Base-by-base conservation (phyloP, 2,113 vertebrate species). In the Gorsachius goisagi region DNA sequence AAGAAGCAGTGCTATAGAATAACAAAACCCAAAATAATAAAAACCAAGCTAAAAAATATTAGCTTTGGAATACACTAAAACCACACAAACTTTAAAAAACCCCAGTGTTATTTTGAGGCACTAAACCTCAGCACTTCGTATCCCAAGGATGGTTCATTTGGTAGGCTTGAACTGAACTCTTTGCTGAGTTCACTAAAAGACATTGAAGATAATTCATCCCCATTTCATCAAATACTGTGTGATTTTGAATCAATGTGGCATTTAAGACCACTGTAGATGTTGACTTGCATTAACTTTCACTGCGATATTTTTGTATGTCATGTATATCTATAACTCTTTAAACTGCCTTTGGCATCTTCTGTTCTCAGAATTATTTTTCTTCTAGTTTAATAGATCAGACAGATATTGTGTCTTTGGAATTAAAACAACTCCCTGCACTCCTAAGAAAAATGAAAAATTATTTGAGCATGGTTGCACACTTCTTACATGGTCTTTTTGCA, bases 241-340 rank as follows among this genome's bases (percentile, higher is more conserved):
- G 63, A 93, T 58, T 93, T 85, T 89, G 52, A 94, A 80, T 86
- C 74, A 60, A 28, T n/a, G 56, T 94, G 81, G n/a, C 74, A 64
- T 72, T 90, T 67, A 58, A 75, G 74, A 85, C 21, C 71, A 27
- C 77, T 58, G 50, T 66, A 49, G 55, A 77, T 79, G 56, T 87
- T 93, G 74, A 92, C 69, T 85, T 64, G 15, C 39, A 64, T 93
- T 92, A 93, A 52, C 41, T 63, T 87, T 47, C 37, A n/a, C 69
- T 39, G 11, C 24, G 59, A 67, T 49, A 81, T 74, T 72, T 87
- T 89, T 52, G 16, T 23, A 69, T 73, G 84, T 76, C 69, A 39
- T 26, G 11, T 79, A 6, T 59, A 69, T 82, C 76, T 78, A 24
- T 45, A 95, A 50, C 30, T 71, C 69, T 69, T 75, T 67, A 53